Evolutionary conservation across 2,113 vertebrate species (phyloP).

Genomic region (Gambusia holbrooki): DNA sequence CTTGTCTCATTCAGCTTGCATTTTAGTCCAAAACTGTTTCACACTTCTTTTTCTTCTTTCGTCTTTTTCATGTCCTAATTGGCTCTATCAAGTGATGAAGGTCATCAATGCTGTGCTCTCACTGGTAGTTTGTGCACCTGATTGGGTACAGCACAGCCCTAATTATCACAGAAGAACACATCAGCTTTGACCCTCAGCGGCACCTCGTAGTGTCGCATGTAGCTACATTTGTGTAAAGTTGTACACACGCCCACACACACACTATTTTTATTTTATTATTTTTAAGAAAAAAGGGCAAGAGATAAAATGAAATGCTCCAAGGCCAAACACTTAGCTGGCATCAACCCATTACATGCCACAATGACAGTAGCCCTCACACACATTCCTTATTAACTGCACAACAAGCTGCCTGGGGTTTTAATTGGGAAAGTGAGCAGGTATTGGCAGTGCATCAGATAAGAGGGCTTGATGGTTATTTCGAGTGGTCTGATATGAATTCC

Average conservation of each 20-base stretch:
- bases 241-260: slow-evolving; percentile 7
- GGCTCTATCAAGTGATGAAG: slow-evolving; percentile 73
- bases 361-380: slow-evolving; percentile 51
- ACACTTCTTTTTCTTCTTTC: not conserved
- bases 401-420: slow-evolving; percentile 63
- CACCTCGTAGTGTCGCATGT: slow-evolving; percentile 25
- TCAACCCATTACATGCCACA: slow-evolving; percentile 43
- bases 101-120: slow-evolving; percentile 64
- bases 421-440: slow-evolving; percentile 70
- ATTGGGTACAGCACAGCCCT: slow-evolving; percentile 54
- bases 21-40: slow-evolving; percentile 20
- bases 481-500: slow-evolving; percentile 80
- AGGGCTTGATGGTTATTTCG: slow-evolving; percentile 70
- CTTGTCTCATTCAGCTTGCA: slow-evolving; percentile 17
- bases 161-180: slow-evolving; percentile 71
- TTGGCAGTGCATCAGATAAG: slow-evolving; percentile 74
- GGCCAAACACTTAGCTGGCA: slow-evolving; percentile 50
- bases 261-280: slow-evolving; percentile 62
- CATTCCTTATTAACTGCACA: slow-evolving; percentile 69
- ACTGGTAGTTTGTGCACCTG: slow-evolving; percentile 41
- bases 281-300: slow-evolving; percentile 43
- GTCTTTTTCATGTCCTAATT: slow-evolving; percentile 63
- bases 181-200: slow-evolving; percentile 39
- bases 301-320: slow-evolving; percentile 51
- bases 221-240: slow-evolving; percentile 19